Percentiles rank a stretch among this genome's conserved stretches.
Conservation (phyloP, 2,797 vertebrate genomes). For the Linurgus olivaceus region DNA sequence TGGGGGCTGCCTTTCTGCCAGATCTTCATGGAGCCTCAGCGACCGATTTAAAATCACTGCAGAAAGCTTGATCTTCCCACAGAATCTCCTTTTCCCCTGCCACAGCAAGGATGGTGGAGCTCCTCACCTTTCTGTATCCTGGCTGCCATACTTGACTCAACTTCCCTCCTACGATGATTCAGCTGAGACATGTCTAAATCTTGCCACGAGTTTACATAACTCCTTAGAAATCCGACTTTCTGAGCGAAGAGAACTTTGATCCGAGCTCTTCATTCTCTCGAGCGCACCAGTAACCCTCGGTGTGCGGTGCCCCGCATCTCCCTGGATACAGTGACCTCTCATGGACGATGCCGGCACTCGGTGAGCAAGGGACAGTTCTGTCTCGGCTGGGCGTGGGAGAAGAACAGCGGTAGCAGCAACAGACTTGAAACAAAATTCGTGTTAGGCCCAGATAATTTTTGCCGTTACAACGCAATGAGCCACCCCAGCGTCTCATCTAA, state of each 20-base stretch:
- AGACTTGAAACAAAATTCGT: not conserved
- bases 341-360: not conserved
- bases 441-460: not conserved
- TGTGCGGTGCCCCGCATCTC: not conserved
- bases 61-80: not conserved
- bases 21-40: not conserved
- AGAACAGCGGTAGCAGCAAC: not conserved
- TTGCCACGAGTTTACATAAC: not conserved
- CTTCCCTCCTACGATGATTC: not conserved
- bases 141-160: not conserved
- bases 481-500: not conserved
- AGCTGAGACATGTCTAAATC: not conserved
- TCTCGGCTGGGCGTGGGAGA: not conserved
- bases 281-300: not conserved
- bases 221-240: not conserved
- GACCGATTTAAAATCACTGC: not conserved
- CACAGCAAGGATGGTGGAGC: not conserved
- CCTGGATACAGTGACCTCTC: not conserved
- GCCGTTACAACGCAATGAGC: fast-evolving
- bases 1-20: not conserved
- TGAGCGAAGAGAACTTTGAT: not conserved
- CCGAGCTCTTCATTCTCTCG: not conserved
- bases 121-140: not conserved
- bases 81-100: not conserved
- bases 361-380: not conserved